A percentile compares a stretch with the other conserved stretches of the same genome.
These are phyloP conservation scores for Potorous gilbertii DNA, from an alignment of 2,797 vertebrate genomes.

Conservation along the genomic window DNA sequence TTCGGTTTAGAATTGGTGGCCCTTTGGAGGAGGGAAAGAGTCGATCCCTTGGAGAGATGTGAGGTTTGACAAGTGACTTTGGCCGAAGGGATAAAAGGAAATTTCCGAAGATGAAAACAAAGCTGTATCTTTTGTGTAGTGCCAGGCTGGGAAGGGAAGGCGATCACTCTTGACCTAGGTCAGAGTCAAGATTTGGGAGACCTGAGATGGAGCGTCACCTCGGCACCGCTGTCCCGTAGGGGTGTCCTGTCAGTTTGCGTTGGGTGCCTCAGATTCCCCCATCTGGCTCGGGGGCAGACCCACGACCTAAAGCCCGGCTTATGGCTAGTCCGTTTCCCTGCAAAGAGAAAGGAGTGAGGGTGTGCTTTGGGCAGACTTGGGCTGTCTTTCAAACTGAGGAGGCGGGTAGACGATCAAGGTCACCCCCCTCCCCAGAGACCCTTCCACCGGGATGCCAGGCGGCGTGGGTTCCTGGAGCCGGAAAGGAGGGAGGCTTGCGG, in stretches of 20 bases:
- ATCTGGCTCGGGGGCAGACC: background rate
- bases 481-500: background rate
- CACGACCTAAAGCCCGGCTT: background rate
- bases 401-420: background rate
- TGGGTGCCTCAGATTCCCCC: background rate
- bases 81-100: background rate
- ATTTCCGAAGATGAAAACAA: background rate
- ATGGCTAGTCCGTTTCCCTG: background rate
- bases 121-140: background rate
- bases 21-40: background rate
- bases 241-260: background rate
- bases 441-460: too few species aligned
- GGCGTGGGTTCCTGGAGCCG: background rate
- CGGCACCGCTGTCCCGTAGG: background rate
- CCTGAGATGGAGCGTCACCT: background rate
- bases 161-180: background rate
- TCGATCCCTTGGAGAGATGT: background rate
- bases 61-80: background rate
- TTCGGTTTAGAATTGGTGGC: background rate
- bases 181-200: background rate
- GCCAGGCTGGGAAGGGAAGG: background rate
- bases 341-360: background rate
- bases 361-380: background rate
- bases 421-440: constrained; percentile 7
- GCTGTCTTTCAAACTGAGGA: background rate